A percentile compares a stretch with the other conserved stretches of the same genome.
These are phyloP conservation scores for Dugesia japonica DNA, from an alignment of 2,888 invertebrate genomes.

Conservation along the genomic window DNA sequence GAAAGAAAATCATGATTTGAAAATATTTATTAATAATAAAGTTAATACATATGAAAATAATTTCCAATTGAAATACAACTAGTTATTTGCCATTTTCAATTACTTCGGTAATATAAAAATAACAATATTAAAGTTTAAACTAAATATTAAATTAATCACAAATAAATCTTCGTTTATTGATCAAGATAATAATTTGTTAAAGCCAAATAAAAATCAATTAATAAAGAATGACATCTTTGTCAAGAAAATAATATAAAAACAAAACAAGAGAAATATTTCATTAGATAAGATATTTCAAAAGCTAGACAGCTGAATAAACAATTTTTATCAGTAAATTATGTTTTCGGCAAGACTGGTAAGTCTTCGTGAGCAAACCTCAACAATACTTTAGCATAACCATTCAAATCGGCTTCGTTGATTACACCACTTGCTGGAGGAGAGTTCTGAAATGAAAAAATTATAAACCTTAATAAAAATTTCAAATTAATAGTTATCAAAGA, in stretches of 20 bases:
- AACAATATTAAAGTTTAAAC: no score
- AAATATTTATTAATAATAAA: no score
- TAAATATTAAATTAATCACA: constrained; percentile 20
- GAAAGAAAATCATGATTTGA: no score
- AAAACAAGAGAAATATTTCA: neutral
- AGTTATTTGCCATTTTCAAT: no score
- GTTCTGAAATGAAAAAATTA: neutral
- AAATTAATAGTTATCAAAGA: neutral
- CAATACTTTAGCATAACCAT: constrained; percentile 11
- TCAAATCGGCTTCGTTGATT: neutral
- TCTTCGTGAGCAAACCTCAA: constrained; percentile 14
- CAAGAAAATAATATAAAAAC: neutral
- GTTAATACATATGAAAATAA: no score
- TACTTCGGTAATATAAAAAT: no score
- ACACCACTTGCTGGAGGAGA: constrained; percentile 16
- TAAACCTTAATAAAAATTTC: neutral
- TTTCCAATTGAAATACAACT: no score
- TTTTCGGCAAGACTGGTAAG: constrained; percentile 11
- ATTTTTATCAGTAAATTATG: neutral
- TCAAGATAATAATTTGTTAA: neutral
- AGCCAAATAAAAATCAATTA: neutral
- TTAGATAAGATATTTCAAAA: neutral
- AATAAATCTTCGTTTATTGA: constrained; percentile 9
- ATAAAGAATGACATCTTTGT: no score
- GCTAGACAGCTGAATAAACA: constrained; percentile 16